phyloP scores from a whole-genome alignment of 2,113 vertebrate species.

The Cephalopholis sonnerati region DNA sequence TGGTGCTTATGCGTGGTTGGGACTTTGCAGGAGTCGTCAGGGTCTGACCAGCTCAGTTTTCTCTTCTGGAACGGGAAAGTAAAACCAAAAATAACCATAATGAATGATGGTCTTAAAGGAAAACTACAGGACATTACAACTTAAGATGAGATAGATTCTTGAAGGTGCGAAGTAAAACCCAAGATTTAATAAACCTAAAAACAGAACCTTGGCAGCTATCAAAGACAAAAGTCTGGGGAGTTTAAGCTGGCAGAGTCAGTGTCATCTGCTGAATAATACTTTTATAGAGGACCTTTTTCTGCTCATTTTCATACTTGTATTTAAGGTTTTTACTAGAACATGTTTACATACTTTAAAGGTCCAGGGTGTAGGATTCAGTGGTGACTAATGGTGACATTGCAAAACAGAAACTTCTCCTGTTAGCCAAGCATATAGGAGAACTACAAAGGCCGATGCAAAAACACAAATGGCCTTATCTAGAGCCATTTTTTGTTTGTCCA shows the following conservation, averaged over 20 bases:
- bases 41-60: slow-evolving; percentile 78
- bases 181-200: not conserved
- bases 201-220: not conserved
- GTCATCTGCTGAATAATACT: not conserved
- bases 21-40: slow-evolving; percentile 27
- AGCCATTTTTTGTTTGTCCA: no score
- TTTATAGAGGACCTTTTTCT: not conserved
- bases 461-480: no score
- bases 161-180: not conserved
- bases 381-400: no score
- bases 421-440: no score
- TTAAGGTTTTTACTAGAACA: no score
- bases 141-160: not conserved
- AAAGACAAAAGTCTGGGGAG: not conserved
- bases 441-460: no score
- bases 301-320: no score
- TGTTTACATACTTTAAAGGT: no score
- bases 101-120: not conserved
- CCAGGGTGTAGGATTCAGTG: no score
- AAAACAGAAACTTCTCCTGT: no score
- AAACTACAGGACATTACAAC: not conserved
- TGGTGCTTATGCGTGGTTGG: slow-evolving; percentile 42
- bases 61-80: slow-evolving; percentile 75
- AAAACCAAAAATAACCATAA: slow-evolving; percentile 36
- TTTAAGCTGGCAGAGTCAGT: not conserved